Base-by-base conservation (phyloP, 2,113 vertebrate species). In the Chaenocephalus aceratus region DNA sequence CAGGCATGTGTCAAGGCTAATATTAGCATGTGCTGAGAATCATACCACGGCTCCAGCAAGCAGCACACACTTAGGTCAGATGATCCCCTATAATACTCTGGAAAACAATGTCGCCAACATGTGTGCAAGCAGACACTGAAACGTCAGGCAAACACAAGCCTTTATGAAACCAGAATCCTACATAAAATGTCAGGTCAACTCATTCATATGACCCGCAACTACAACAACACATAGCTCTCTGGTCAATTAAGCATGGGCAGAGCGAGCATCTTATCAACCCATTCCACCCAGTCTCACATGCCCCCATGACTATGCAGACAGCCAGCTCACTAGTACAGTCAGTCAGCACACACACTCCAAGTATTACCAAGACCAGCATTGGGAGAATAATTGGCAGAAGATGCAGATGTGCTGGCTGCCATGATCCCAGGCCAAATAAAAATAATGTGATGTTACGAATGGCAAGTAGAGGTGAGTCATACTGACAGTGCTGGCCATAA, bases 381-480 rank as follows among this genome's bases (percentile, higher is more conserved):
- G 68, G 18, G 36, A 81, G 84, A 92, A 90, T 94, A 91, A 94
- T 92, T 91, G 92, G 86, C 77, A 75, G 81, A 81, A 81, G 84
- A 92, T 92, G 87, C 90, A 94, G 91, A 93, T 91, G 82, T 80
- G 75, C 80, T 67, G 75, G 78, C 87, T 73, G 86, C 82, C 49
- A 54, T 60, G 48, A 75, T 81, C 58, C 21, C 8, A 82, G 80
- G 85, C 86, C 59, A 51, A 59, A 82, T 69, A 87, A 72, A 72
- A 60, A 72, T 84, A 86, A 84, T 72, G 60, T 73, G 84, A 93
- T 78, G 82, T 88, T 80, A 75, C 30, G 86, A 92, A 93, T 93
- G 86, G 87, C 93, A 92, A 92, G 88, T 80, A 83, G 84, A 93
- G 89, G 88, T 92, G 92, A 92, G 88, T 93, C 93, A 92, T 84